Evolutionary conservation across 1,140 invertebrate species (phyloP).

Genomic region (Lucilia cuprina): DNA sequence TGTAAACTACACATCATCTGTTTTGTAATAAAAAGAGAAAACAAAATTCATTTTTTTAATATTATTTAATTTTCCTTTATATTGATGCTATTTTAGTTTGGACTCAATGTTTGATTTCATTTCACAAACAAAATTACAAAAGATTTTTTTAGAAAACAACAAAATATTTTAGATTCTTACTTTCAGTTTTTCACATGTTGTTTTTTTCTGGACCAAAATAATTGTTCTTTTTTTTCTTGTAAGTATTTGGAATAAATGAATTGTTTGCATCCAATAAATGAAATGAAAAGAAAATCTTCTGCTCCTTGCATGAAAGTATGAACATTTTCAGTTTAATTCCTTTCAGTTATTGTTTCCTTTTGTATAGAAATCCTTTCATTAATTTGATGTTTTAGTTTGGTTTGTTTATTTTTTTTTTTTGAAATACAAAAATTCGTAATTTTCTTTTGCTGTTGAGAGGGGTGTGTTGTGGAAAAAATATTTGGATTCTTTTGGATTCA

Average conservation of each 20-base stretch:
- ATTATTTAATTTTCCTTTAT: background rate
- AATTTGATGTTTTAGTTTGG: conserved; percentile 2
- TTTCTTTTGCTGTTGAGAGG: background rate
- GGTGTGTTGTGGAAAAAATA: background rate
- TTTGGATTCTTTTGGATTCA: background rate
- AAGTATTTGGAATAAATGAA: background rate
- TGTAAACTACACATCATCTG: background rate
- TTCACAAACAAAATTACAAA: conserved; percentile 6
- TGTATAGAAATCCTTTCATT: background rate
- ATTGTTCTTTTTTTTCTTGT: background rate
- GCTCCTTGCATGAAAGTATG: background rate
- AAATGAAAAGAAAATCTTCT: background rate
- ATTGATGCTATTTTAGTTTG: background rate
- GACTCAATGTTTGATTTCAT: background rate
- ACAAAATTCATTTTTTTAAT: background rate
- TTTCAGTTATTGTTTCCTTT: background rate
- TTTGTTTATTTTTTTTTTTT: background rate
- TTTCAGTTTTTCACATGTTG: background rate
- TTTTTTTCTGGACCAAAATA: background rate
- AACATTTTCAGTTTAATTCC: background rate
- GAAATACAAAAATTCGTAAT: background rate
- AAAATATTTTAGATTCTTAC: conserved; percentile 2
- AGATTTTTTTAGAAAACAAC: background rate
- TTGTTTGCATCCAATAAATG: background rate
- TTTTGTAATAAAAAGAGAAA: background rate